A percentile compares a stretch with the other conserved stretches of the same genome.
Evolutionary conservation across 1,140 invertebrate genomes (phyloP).

Genomic region (Brachionus calyciflorus): DNA sequence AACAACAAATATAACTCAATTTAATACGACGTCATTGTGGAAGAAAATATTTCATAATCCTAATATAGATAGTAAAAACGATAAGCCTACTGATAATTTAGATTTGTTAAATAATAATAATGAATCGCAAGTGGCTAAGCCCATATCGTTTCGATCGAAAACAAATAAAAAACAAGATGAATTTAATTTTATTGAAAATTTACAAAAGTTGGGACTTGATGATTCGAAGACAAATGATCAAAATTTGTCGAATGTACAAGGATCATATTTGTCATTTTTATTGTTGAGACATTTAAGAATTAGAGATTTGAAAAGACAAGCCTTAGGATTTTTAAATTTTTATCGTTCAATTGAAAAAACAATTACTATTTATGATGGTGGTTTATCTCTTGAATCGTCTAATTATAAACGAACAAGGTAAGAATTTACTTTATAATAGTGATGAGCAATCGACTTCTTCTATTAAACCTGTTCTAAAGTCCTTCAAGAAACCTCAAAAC

Average conservation of each 20-base stretch:
- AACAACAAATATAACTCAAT: constrained; percentile 50
- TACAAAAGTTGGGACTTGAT: constrained; percentile 55
- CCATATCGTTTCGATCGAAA: constrained; percentile 24
- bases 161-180: constrained; percentile 21
- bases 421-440: too few relatives aligned
- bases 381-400: constrained; percentile 54
- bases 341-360: constrained; percentile 61
- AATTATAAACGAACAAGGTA: constrained; percentile 48
- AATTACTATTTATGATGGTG: constrained; percentile 59
- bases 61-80: not conserved
- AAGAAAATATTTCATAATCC: constrained; percentile 52
- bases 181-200: constrained; percentile 42
- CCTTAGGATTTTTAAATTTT: constrained; percentile 59
- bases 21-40: constrained; percentile 53
- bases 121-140: not conserved
- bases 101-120: not conserved
- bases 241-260: constrained; percentile 54
- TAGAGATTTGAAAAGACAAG: constrained; percentile 56
- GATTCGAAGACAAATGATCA: constrained; percentile 56
- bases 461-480: too few relatives aligned
- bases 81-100: not conserved
- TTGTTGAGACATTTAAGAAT: constrained; percentile 57
- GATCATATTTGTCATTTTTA: constrained; percentile 58
- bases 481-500: too few relatives aligned
- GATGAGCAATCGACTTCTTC: too few relatives aligned